Evolutionary conservation across 2,888 invertebrate genomes (phyloP).

Genomic region (Amphimallon solstitiale): DNA sequence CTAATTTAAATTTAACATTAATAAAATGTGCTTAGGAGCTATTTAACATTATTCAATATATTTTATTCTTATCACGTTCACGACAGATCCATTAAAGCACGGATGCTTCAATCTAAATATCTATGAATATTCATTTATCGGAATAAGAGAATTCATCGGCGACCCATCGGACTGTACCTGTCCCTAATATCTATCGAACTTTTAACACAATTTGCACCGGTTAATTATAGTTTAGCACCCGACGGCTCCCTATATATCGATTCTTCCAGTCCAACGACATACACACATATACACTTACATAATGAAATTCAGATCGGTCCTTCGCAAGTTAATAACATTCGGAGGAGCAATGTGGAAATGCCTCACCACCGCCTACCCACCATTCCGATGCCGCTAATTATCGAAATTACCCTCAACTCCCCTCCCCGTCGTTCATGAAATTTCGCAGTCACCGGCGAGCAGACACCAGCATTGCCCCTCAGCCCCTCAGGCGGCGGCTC

Average conservation of each 20-base stretch:
- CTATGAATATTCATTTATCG: background rate
- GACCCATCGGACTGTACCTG: slow-evolving; percentile 13
- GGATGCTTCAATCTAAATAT: no score
- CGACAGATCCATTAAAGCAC: no score
- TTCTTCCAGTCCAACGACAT: slow-evolving; percentile 3
- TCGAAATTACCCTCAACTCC: slow-evolving; percentile 21
- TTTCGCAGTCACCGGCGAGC: background rate
- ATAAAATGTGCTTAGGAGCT: no score
- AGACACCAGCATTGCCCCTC: background rate
- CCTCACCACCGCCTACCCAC: background rate
- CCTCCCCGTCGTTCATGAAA: background rate
- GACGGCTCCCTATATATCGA: slow-evolving; percentile 25
- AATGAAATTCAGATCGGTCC: slow-evolving; percentile 30
- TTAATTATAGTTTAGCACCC: slow-evolving; percentile 33
- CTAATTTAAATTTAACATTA: no score
- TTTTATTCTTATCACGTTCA: no score
- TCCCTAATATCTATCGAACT: slow-evolving; percentile 19
- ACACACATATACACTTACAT: slow-evolving; percentile 2
- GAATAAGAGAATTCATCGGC: slow-evolving; percentile 19
- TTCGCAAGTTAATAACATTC: slow-evolving; percentile 9
- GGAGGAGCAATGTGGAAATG: background rate
- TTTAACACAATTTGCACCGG: slow-evolving; percentile 31
- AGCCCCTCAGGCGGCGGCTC: background rate
- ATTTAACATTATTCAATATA: no score
- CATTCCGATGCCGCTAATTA: slow-evolving; percentile 15